phyloP scores from a whole-genome alignment of 2,888 invertebrate species.

The Erebia ligea region DNA sequence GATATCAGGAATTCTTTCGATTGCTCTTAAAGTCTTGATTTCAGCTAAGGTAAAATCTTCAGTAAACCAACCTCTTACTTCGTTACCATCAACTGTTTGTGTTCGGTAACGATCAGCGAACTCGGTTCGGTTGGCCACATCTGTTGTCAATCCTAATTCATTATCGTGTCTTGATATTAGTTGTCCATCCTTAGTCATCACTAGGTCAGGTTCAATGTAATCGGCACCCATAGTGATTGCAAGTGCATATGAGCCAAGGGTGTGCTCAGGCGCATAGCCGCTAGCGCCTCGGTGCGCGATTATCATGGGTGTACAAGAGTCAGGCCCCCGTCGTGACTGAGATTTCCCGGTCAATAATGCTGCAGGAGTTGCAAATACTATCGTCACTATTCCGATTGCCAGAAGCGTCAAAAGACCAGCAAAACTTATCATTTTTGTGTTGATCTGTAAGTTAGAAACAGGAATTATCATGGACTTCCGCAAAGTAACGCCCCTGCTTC shows the following conservation, averaged over 20 bases:
- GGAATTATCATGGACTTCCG: no score
- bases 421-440: slow-evolving; percentile 30
- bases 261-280: slow-evolving; percentile 75
- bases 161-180: slow-evolving; percentile 74
- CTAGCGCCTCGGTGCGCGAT: slow-evolving; percentile 75
- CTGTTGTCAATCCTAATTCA: slow-evolving; percentile 66
- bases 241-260: slow-evolving; percentile 71
- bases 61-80: slow-evolving; percentile 68
- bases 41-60: slow-evolving; percentile 76
- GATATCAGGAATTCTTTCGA: slow-evolving; percentile 66
- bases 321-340: slow-evolving; percentile 46
- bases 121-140: slow-evolving; percentile 62
- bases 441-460: slow-evolving; percentile 35
- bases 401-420: slow-evolving; percentile 33
- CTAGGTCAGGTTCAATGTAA: slow-evolving; percentile 73
- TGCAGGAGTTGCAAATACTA: slow-evolving; percentile 35
- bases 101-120: slow-evolving; percentile 64
- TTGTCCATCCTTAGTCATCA: slow-evolving; percentile 70
- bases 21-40: slow-evolving; percentile 66
- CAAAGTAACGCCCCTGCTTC: no score
- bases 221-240: slow-evolving; percentile 74
- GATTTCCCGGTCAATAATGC: slow-evolving; percentile 31
- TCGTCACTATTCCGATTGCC: slow-evolving; percentile 30
- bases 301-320: slow-evolving; percentile 62
- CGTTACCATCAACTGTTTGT: slow-evolving; percentile 60